Evolutionary conservation across 2,797 vertebrate species (phyloP).

Genomic region (Trachurus trachurus): DNA sequence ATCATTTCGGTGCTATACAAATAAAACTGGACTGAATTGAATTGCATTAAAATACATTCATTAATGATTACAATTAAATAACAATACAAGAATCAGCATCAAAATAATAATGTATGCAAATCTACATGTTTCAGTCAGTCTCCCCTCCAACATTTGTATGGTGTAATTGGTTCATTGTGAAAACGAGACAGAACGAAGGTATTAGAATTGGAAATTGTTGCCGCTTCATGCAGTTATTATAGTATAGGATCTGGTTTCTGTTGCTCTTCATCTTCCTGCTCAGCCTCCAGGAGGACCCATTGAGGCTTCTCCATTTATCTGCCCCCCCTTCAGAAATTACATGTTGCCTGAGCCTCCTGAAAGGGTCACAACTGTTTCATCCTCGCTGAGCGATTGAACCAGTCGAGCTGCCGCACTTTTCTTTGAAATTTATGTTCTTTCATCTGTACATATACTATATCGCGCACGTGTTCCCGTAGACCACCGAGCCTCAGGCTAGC

Average conservation of each 20-base stretch:
- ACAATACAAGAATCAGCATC: not conserved
- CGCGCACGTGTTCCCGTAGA: slow-evolving; percentile 19
- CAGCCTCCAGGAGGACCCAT: slow-evolving; percentile 1
- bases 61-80: not conserved
- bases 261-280: not conserved
- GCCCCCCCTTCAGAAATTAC: slow-evolving; percentile 32
- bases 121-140: not conserved
- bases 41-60: too few species aligned
- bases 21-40: too few species aligned
- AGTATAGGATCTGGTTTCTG: slow-evolving; percentile 4
- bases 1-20: too few species aligned
- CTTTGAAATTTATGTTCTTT: slow-evolving; percentile 47
- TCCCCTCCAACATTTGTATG: not conserved
- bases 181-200: slow-evolving; percentile 18
- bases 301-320: slow-evolving; percentile 25
- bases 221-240: slow-evolving; percentile 7
- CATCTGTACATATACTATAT: slow-evolving; percentile 20
- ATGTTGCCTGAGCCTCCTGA: slow-evolving; percentile 16
- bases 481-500: slow-evolving; percentile 2
- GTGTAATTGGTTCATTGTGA: not conserved
- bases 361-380: slow-evolving; percentile 46
- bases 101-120: not conserved
- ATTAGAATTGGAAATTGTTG: slow-evolving; percentile 5
- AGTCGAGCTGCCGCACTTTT: slow-evolving; percentile 4
- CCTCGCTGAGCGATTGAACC: slow-evolving; percentile 38